Evolutionary conservation across 2,113 vertebrate species (phyloP), one percentile per base, ranked within the genome.

Genomic region (Rhinopomastus cyanomelas): DNA sequence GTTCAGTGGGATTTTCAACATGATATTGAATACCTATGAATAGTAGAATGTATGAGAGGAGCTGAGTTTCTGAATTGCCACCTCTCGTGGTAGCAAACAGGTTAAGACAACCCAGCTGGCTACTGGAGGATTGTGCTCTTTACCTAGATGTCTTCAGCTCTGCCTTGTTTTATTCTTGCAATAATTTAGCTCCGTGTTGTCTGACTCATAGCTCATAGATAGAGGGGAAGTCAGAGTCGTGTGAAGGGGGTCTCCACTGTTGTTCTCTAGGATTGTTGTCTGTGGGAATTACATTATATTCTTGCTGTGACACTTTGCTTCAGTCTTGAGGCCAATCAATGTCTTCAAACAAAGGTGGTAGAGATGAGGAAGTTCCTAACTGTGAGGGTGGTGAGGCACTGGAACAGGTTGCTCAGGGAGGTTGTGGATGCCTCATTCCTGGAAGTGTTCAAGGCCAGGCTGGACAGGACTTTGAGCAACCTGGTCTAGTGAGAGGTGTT

Each of bases 101-200:
- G 6, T 72, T 76, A 60, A 86, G 36, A 57, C 4, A 39, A 46
- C 32, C 65, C 16, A n/a, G 25, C 30, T 39, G 16, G 8, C 39
- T 66, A 9, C 49, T 39, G 12, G 16, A 67, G 79, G 18, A 19
- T 30, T 9, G 12, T 66, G 32, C 30, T 51, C 6, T 59, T 74
- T 82, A 11, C 66, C 14, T 27, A 27, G 30, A 32, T 27, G 14
- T 53, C 3, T 61, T 68, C 25, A 59, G 27, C 16, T 52, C 23
- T 59, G 23, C 32, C 20, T 30, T 18, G 1, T 81, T 78, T 56
- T 44, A 49, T 36, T 67, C 37, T n/a, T 44, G 1, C 2, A 55
- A 1, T 5, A 26, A 13, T 69, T 65, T 59, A 1, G 1, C 10
- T 72, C 25, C 3, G 2, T 55, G 0, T 81, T 78, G 18, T 72